Base-by-base conservation (phyloP, 2,797 vertebrate genomes). In the Ataeniobius toweri region DNA sequence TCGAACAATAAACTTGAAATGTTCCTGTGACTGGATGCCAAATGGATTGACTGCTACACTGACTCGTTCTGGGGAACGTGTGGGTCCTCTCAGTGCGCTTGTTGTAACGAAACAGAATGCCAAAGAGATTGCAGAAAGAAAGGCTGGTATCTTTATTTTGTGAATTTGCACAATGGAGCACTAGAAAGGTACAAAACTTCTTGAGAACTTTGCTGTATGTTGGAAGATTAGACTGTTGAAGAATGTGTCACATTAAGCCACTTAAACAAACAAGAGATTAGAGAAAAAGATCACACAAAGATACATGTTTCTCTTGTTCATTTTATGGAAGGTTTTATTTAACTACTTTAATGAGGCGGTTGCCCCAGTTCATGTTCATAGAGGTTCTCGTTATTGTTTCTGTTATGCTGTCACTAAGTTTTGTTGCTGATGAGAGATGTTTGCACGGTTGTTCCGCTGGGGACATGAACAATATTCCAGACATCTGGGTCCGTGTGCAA, bases 111-210 rank as follows among this genome's bases (percentile, higher is more conserved):
- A 89, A 80, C 78, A 86, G 80, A 73, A 90, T 81, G 90, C 92
- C 91, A 91, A 94, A 92, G 88, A 93, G 85, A 92, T 90, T 92
- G 79, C 75, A 36, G 76, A 85, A 76, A 51, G 26, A 80, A 71
- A 0, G 56, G 46, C 56, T 69, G 69, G 73, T 77, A 77, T 86
- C 76, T 74, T 83, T 76, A 70, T 75, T 44, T 53, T 10, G 77
- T 80, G 67, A 85, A 81, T 91, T 70, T 94, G 89, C 91, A 93
- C 92, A 91, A 78, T 78, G 9, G 46, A 77, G 73, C 55, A 71
- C 39, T 36, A 71, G 28, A 76, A 75, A 73, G 89, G 83, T 91
- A 89, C 80, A 76, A 76, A 73, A 63, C 69, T 22, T 44, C 50
- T 75, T 68, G 26, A 77, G 65, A 78, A 51, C 46, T 46, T 68